Conservation (phyloP, 2,113 vertebrate species). For the Colistium nudipinnis region DNA sequence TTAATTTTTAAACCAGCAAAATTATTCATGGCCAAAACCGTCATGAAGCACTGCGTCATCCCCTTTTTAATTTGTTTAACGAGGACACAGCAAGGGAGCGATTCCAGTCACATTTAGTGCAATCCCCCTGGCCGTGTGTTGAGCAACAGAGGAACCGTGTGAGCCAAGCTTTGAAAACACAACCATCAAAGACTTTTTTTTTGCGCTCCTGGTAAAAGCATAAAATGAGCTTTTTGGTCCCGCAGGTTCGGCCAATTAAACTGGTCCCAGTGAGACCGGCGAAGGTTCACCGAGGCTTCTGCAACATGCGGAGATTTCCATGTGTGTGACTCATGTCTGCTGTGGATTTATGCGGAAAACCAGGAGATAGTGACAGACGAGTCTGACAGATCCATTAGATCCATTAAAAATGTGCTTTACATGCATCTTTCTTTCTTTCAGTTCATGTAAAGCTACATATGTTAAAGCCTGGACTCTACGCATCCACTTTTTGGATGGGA, state of each 20-base stretch:
- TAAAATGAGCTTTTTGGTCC: slow-evolving; percentile 5
- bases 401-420: background rate
- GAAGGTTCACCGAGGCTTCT: slow-evolving; percentile 22
- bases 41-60: too few species aligned
- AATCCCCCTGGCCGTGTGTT: slow-evolving; percentile 28
- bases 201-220: slow-evolving; percentile 46
- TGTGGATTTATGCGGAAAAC: slow-evolving; percentile 14
- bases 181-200: slow-evolving; percentile 43
- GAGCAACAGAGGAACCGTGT: slow-evolving; percentile 4
- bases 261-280: slow-evolving; percentile 25
- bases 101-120: slow-evolving; percentile 41
- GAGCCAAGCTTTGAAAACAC: slow-evolving; percentile 31
- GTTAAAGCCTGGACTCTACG: background rate
- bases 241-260: slow-evolving; percentile 8
- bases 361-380: background rate
- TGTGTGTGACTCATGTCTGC: background rate
- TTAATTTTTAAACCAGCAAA: background rate
- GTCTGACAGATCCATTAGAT: background rate
- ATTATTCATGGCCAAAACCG: too few species aligned
- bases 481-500: background rate
- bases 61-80: slow-evolving; percentile 34
- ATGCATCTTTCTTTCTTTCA: background rate
- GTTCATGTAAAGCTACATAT: background rate
- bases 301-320: slow-evolving; percentile 7
- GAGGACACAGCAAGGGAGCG: slow-evolving; percentile 18